Conservation (phyloP, 2,888 invertebrate species). For the Stenodema calcarata region DNA sequence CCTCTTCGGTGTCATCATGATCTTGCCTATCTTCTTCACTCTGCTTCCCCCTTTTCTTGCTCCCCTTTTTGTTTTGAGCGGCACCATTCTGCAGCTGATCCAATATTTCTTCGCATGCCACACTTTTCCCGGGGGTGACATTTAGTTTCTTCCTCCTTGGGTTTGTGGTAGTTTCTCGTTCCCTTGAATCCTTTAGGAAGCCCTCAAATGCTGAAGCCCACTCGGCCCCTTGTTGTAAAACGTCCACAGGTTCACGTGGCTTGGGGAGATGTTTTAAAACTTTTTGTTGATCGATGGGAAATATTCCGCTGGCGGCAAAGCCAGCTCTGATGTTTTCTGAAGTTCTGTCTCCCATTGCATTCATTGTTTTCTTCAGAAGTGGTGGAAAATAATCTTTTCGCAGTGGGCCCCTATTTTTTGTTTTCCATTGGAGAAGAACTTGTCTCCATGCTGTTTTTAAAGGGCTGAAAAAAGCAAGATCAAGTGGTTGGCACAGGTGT, state of each 20-base stretch:
- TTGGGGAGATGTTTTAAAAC: neutral
- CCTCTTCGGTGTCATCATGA: neutral
- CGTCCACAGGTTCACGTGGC: neutral
- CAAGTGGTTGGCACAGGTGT: slow-evolving; percentile 57
- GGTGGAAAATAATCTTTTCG: slow-evolving; percentile 43
- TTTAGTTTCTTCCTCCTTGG: neutral
- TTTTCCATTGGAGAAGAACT: slow-evolving; percentile 42
- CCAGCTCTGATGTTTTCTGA: neutral
- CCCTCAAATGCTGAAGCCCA: neutral
- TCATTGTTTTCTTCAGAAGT: slow-evolving; percentile 39
- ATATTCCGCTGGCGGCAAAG: neutral
- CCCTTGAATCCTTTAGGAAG: neutral
- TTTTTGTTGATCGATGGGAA: neutral
- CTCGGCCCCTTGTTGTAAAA: neutral
- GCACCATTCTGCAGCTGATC: neutral
- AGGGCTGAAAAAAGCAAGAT: slow-evolving; percentile 57
- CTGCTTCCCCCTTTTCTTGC: neutral
- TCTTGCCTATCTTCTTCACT: neutral
- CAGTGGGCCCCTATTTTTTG: slow-evolving; percentile 55
- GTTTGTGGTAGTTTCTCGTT: neutral
- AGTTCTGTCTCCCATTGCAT: neutral
- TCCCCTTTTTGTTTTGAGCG: neutral
- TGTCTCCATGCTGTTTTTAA: slow-evolving; percentile 55
- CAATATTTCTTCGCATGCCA: neutral
- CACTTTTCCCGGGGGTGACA: neutral